Evolutionary conservation across 2,888 invertebrate genomes (phyloP), one percentile per base, ranked within the genome.

Genomic region (Mimumesa dahlbomi): DNA sequence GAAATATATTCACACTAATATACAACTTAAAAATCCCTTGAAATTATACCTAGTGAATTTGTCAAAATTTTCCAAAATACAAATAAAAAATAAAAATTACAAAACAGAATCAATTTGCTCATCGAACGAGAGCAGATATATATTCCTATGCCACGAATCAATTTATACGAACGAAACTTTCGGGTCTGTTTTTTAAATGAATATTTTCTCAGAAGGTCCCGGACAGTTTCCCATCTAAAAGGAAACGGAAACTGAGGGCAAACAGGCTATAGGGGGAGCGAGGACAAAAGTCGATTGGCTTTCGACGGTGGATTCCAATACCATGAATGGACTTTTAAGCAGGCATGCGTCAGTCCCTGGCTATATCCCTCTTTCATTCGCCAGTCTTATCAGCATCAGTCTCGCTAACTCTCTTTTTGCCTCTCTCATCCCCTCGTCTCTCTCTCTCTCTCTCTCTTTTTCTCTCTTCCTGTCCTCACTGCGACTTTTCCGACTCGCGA

Each of bases 311-410:
- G 77, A 82, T 81, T 87, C 84, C 86, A 88, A 88, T 88, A 88
- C 82, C 85, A 83, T 67, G 88, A 87, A 88, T 88, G 88, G 88
- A 88, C 88, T 88, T 88, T 88, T 87, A 88, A 88, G 87, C 83
- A 88, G 88, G 86, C 85, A 85, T 88, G 84, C 78, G 88, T 87
- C 88, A 87, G 80, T 65, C 65, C 56, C 62, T 48, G 21, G 49
- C 59, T 57, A 49, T 50, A 34, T 56, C 45, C 73, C 56, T 38
- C 53, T 22, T 40, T 57, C 53, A 50, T 42, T 38, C 45, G 36
- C 19, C 43, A 14, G 42, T 50, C 65, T 73, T 70, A 62, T 73
- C 61, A 57, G 61, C 63, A 62, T 70, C 58, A 34, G 59, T 75
- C 62, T 69, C 53, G n/a, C 45, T 29, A 19, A n/a, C 31, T 52